A percentile compares a stretch with the other conserved stretches of the same genome.
phyloP scores from a whole-genome alignment of 2,113 vertebrate species.

The Trochalopteron elliotii region DNA sequence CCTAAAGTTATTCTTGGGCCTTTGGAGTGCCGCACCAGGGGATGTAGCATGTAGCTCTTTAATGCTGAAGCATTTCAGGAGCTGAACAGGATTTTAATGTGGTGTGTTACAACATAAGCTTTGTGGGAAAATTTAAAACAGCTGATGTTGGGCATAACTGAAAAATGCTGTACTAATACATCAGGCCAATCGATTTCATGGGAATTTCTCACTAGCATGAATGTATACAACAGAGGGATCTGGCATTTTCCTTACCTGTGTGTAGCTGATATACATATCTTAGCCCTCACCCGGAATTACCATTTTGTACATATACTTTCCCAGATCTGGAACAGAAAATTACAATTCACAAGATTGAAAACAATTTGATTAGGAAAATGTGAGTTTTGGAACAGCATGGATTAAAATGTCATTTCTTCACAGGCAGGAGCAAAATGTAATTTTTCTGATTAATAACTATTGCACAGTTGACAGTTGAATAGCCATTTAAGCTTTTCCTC shows the following conservation, averaged over 20 bases:
- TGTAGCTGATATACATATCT: accelerated
- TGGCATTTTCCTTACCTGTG: not conserved
- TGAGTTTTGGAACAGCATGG: not conserved
- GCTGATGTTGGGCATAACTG: not conserved
- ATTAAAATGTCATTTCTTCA: constrained; percentile 1
- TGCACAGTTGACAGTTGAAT: not conserved
- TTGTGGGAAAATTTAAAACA: constrained; percentile 11
- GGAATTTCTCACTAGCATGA: not conserved
- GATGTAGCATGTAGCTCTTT: not conserved
- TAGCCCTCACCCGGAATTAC: not conserved
- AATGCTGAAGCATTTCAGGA: constrained; percentile 38
- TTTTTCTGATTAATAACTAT: not conserved
- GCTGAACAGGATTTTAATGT: constrained; percentile 29
- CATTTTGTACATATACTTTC: not conserved
- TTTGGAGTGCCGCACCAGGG: not conserved
- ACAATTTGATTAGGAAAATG: not conserved
- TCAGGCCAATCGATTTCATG: not conserved
- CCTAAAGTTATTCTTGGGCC: constrained; percentile 37
- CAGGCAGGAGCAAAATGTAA: not conserved
- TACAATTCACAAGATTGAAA: not conserved
- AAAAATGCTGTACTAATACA: not conserved
- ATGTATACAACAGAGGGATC: not conserved
- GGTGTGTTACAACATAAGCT: not conserved
- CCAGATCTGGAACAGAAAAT: not conserved
- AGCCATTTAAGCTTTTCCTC: constrained; percentile 13